These are phyloP conservation scores for Euzophera pinguis DNA, from an alignment of 2,888 invertebrate genomes.

Conservation along the genomic window DNA sequence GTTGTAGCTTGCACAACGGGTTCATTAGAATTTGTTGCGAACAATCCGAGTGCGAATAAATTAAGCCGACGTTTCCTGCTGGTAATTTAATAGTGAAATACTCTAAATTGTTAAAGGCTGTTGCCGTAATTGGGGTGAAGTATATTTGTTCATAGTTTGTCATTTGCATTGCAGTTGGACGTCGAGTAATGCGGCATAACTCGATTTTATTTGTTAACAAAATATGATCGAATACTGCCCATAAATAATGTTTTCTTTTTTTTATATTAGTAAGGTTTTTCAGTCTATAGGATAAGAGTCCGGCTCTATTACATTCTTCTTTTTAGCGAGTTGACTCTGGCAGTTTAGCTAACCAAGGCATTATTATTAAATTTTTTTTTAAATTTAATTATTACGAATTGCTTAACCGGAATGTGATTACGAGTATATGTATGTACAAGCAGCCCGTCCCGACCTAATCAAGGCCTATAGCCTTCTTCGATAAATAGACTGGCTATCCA, in stretches of 20 bases:
- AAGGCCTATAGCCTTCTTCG: too few relatives aligned
- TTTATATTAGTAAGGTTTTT: too few relatives aligned
- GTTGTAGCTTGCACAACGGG: conserved; percentile 33
- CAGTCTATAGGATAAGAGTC: too few relatives aligned
- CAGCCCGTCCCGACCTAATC: too few relatives aligned
- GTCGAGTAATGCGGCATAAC: not conserved
- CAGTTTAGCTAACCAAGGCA: too few relatives aligned
- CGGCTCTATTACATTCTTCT: too few relatives aligned
- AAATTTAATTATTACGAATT: too few relatives aligned
- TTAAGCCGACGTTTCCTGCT: conserved; percentile 32
- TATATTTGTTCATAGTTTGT: conserved; percentile 18
- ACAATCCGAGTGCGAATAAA: conserved; percentile 27
- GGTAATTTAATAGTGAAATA: conserved; percentile 22
- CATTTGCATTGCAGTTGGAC: conserved; percentile 13
- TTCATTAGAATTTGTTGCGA: conserved; percentile 36
- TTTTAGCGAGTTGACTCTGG: too few relatives aligned
- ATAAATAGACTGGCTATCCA: too few relatives aligned
- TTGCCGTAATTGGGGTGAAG: conserved; percentile 6
- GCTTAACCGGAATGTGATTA: too few relatives aligned
- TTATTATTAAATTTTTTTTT: too few relatives aligned
- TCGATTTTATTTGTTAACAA: not conserved
- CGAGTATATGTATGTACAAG: too few relatives aligned
- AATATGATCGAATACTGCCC: not conserved
- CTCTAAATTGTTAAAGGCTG: conserved; percentile 16
- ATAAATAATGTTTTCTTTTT: not conserved